Conservation (phyloP, 2,888 invertebrate species). For the Synergus japonicus region DNA sequence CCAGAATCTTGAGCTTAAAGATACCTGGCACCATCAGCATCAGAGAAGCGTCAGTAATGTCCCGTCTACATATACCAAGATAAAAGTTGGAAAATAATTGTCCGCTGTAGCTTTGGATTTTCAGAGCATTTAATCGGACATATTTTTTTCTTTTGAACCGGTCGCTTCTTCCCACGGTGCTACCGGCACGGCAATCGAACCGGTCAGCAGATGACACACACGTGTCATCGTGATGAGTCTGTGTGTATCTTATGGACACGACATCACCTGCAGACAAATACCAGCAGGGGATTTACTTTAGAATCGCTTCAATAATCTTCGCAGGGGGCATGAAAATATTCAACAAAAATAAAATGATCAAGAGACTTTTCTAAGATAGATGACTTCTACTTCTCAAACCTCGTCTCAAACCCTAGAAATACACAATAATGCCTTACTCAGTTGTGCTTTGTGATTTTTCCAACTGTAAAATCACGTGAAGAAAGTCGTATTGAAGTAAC, state of each 20-base stretch:
- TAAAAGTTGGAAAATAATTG: conserved; percentile 22
- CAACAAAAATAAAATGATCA: neutral
- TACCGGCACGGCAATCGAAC: conserved; percentile 65
- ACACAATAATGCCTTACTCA: too few relatives aligned
- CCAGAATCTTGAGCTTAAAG: neutral
- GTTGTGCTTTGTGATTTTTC: neutral
- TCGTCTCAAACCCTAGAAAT: too few relatives aligned
- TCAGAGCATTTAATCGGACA: conserved; percentile 35
- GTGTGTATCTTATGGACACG: conserved; percentile 57
- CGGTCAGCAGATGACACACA: conserved; percentile 72
- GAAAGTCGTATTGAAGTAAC: neutral
- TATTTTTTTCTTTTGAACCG: conserved; percentile 53
- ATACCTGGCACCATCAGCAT: conserved; percentile 3
- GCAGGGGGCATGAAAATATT: conserved; percentile 4
- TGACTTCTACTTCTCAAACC: too few relatives aligned
- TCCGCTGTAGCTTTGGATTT: neutral
- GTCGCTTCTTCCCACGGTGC: conserved; percentile 73
- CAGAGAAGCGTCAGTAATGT: conserved; percentile 26
- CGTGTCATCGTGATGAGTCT: conserved; percentile 60
- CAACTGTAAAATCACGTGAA: neutral
- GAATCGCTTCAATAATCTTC: neutral
- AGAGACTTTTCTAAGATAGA: neutral
- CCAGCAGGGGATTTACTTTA: conserved; percentile 6
- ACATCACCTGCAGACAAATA: conserved; percentile 29
- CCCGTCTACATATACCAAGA: neutral